A percentile compares a stretch with the other conserved stretches of the same genome.
phyloP scores from a whole-genome alignment of 2,888 invertebrate species.

The Proisotoma minuta region DNA sequence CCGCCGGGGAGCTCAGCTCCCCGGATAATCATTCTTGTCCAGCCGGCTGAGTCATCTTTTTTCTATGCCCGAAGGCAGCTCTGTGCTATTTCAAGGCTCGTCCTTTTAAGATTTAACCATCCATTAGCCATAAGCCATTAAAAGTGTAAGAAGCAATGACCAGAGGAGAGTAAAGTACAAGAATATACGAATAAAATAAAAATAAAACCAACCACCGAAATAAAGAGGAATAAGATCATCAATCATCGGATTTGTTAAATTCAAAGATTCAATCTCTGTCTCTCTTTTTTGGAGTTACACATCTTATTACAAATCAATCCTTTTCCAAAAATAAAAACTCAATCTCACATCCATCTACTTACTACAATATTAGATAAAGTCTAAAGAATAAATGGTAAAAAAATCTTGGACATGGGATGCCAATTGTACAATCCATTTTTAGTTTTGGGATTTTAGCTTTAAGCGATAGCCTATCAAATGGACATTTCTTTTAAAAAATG shows the following conservation, averaged over 20 bases:
- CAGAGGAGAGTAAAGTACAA: not conserved
- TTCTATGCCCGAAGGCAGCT: no score
- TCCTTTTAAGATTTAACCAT: not conserved
- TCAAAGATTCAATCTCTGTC: constrained; percentile 29
- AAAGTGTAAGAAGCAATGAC: constrained; percentile 10
- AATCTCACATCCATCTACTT: no score
- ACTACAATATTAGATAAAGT: no score
- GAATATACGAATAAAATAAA: not conserved
- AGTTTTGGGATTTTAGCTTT: constrained; percentile 6
- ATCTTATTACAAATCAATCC: constrained; percentile 10
- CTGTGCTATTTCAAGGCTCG: constrained; percentile 3
- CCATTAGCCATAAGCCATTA: not conserved
- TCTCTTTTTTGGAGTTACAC: constrained; percentile 31
- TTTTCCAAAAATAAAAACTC: constrained; percentile 5
- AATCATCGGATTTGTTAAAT: constrained; percentile 40
- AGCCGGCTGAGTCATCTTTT: no score
- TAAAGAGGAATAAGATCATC: constrained; percentile 31
- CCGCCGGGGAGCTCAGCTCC: no score
- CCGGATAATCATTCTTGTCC: no score
- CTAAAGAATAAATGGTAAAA: no score
- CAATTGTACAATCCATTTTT: constrained; percentile 4
- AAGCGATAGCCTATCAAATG: constrained; percentile 2
- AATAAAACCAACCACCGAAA: constrained; percentile 16
- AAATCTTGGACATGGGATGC: no score
- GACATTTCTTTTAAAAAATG: no score